These are phyloP conservation scores for Dinoponera quadriceps DNA, from an alignment of 1,140 invertebrate genomes.

Conservation along the genomic window DNA sequence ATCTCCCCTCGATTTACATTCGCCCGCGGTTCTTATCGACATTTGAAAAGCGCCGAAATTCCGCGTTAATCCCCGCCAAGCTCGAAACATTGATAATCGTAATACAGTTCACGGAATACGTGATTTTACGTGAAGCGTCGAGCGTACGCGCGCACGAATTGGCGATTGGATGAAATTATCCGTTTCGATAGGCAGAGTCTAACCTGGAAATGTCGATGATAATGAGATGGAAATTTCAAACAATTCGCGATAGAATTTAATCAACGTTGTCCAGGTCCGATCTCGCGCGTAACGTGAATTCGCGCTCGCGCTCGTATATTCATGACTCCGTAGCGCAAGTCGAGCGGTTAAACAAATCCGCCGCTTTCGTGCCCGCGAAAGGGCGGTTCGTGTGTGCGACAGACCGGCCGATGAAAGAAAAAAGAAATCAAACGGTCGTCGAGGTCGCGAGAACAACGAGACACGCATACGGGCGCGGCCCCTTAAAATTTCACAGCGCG, in stretches of 20 bases:
- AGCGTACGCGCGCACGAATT: not conserved
- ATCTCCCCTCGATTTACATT: not conserved
- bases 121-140: conserved; percentile 2
- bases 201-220: conserved; percentile 11
- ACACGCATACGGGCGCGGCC: not conserved
- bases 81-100: not conserved
- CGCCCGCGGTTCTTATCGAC: not conserved
- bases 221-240: conserved; percentile 51
- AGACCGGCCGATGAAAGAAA: too few species aligned
- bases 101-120: not conserved
- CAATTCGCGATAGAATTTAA: conserved; percentile 49
- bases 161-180: conserved; percentile 22
- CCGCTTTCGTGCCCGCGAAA: not conserved
- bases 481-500: not conserved
- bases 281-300: conserved; percentile 18
- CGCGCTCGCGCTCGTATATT: conserved; percentile 17
- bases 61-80: not conserved
- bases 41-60: not conserved
- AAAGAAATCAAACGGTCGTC: too few species aligned
- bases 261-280: conserved; percentile 20
- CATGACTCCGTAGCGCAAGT: conserved; percentile 30
- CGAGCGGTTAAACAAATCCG: conserved; percentile 35
- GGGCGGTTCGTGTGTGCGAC: too few species aligned
- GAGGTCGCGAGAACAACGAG: not conserved
- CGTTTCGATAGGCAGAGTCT: conserved; percentile 18